Evolutionary conservation across 1,140 invertebrate genomes (phyloP).

Genomic region (Caenorhabditis inopinata): DNA sequence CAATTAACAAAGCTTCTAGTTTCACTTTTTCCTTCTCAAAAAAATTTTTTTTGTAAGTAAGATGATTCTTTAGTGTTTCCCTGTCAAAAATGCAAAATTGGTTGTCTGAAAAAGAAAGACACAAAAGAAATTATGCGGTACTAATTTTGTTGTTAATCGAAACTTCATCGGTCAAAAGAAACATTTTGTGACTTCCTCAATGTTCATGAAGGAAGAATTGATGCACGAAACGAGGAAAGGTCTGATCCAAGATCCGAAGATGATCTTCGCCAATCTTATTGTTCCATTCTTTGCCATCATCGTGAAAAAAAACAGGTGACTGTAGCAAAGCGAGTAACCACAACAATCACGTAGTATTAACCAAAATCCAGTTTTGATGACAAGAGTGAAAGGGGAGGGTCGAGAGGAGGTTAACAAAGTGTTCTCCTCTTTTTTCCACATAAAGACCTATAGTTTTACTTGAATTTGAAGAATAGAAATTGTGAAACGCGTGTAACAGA

Average conservation of each 20-base stretch:
- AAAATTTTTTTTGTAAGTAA: background rate
- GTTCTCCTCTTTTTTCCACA: background rate
- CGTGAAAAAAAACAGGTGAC: constrained; percentile 17
- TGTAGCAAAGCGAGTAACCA: background rate
- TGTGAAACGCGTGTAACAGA: background rate
- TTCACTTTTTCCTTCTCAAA: background rate
- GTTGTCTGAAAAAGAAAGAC: background rate
- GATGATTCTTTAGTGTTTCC: background rate
- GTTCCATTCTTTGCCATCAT: background rate
- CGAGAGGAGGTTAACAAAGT: background rate
- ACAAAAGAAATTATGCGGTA: constrained; percentile 30
- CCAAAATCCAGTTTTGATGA: constrained; percentile 21
- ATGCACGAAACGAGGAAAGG: background rate
- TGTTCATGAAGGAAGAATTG: background rate
- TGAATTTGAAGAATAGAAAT: constrained; percentile 20
- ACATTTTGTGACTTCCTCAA: background rate
- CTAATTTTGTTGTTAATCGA: background rate
- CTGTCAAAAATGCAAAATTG: background rate
- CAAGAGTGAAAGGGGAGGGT: background rate
- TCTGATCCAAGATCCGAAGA: constrained; percentile 3
- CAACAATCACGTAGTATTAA: constrained; percentile 31
- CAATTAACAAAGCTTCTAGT: background rate
- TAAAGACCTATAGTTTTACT: background rate
- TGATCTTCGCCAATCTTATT: background rate
- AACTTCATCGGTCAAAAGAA: background rate